Base-by-base conservation (phyloP, 1,140 invertebrate species). In the Euwallacea fornicatus region DNA sequence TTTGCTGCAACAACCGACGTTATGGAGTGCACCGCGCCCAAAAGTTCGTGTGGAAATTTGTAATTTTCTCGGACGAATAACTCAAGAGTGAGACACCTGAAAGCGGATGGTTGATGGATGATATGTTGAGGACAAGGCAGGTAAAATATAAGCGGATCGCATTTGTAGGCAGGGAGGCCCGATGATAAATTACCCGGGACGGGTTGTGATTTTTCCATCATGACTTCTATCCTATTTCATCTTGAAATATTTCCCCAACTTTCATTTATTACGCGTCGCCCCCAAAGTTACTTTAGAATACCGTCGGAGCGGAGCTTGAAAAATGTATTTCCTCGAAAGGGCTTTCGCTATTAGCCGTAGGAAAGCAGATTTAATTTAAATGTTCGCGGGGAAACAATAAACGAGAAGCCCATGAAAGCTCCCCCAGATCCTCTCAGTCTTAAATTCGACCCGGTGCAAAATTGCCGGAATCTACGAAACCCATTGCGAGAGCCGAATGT, bases 101-200 rank as follows among this genome's bases (percentile, higher is more conserved):
- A 66, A n/a, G 53, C 53, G 55, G 65, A 58, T 66, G 53, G 53
- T 58, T 66, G 65, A 66, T 66, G 65, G 54, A 66, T 66, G 65
- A 66, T 58, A 58, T 58, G 63, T 65, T 58, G 21, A 54, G 55
- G 65, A 66, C 53, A 66, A 42, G 33, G 53, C 33, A 66, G 54
- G 65, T 66, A 66, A 66, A 66, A 66, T 66, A 66, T 66, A 66
- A 66, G 65, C 65, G 65, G 65, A 66, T 66, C 65, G 53, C 42
- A 58, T 66, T 66, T 66, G 50, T 58, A 66, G 65, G 55, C 53
- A 58, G 65, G 54, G 58, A 46, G 58, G 65, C 11, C 53, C 11
- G 65, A 66, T 66, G 65, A 66, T 66, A 66, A 66, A 66, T 66
- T 66, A 58, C 65, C 42, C 43, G 54, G 54, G 50, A 66, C 21